phyloP scores from a whole-genome alignment of 1,140 invertebrate genomes.

The Dendroctonus ponderosae region DNA sequence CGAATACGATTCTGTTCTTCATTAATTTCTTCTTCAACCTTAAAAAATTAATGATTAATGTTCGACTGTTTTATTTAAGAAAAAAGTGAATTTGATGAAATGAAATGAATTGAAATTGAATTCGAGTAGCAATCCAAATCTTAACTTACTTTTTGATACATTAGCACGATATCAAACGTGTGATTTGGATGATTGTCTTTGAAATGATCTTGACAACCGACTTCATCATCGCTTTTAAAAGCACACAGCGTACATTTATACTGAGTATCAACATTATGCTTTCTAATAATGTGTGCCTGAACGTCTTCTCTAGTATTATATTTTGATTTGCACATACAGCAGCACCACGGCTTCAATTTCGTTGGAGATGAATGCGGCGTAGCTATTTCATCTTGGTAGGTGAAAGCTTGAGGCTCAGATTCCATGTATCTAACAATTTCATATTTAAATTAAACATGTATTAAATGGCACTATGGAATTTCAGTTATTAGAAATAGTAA shows the following conservation, averaged over 20 bases:
- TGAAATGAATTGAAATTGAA: too few relatives aligned
- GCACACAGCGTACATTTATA: slow-evolving; percentile 66
- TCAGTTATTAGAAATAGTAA: slow-evolving; percentile 37
- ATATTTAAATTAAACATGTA: neutral
- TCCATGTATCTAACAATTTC: slow-evolving; percentile 53
- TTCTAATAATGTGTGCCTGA: slow-evolving; percentile 55
- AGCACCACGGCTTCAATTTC: slow-evolving; percentile 66
- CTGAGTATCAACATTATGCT: slow-evolving; percentile 63
- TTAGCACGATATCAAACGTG: slow-evolving; percentile 41
- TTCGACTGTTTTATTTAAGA: too few relatives aligned
- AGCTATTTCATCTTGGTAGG: too few relatives aligned
- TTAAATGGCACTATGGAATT: neutral
- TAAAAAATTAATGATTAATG: slow-evolving; percentile 4
- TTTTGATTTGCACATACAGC: slow-evolving; percentile 64
- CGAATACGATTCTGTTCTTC: slow-evolving; percentile 46
- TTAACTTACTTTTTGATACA: slow-evolving; percentile 35
- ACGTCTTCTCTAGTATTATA: slow-evolving; percentile 62
- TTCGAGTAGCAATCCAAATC: too few relatives aligned
- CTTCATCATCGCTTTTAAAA: slow-evolving; percentile 57
- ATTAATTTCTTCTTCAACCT: slow-evolving; percentile 35
- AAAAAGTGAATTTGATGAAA: too few relatives aligned
- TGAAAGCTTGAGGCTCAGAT: slow-evolving; percentile 43
- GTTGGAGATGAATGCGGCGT: slow-evolving; percentile 37
- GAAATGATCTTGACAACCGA: slow-evolving; percentile 61
- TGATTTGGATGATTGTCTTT: slow-evolving; percentile 53